Base-by-base conservation (phyloP, 2,797 vertebrate genomes). In the Peromyscus melanophrys region DNA sequence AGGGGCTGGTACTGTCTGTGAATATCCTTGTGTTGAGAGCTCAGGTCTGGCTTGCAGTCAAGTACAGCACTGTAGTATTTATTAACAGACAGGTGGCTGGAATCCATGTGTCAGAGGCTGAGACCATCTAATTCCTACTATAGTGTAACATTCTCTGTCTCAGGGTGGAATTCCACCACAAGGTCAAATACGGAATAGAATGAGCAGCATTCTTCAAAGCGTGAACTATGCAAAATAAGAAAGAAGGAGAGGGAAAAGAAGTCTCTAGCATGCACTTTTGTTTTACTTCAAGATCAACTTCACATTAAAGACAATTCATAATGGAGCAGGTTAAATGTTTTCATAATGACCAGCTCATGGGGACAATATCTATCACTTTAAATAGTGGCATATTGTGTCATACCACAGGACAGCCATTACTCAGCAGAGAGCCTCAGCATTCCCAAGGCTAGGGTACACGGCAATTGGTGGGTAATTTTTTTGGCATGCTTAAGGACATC, bases 171-270 rank as follows among this genome's bases (percentile, higher is more conserved):
- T 93, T 93, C 90, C 65, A 49, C 80, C 57, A n/a, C 81, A 11
- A 96, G 95, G 86, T 92, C 95, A 97, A 59, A 67, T 69, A 61
- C 23, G 96, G 95, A 96, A 80, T 92, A 88, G 96, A 95, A 98
- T 83, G 83, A 96, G 71, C 78, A 65, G 23, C 69, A 92, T 97
- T 96, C 89, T 96, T 97, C 87, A 95, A 96, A 90, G 63, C 37
- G 65, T 61, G 91, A 96, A 95, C 96, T 96, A 85, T 59, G 11
- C 69, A 46, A 82, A 16, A 16, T 55, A 55, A 55, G 52, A 55
- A 55, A 76, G 69, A 92, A 55, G 27, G 49, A 43, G 67, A 96
- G 93, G 29, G 65, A 63, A 85, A 94, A 78, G 29, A 75, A 96
- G 82, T 95, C 91, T 89, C 55, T 40, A 78, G 49, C 92, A 92